A percentile compares a stretch with the other conserved stretches of the same genome.
Evolutionary conservation across 2,113 vertebrate species (phyloP).

Genomic region (Cinclus cinclus): DNA sequence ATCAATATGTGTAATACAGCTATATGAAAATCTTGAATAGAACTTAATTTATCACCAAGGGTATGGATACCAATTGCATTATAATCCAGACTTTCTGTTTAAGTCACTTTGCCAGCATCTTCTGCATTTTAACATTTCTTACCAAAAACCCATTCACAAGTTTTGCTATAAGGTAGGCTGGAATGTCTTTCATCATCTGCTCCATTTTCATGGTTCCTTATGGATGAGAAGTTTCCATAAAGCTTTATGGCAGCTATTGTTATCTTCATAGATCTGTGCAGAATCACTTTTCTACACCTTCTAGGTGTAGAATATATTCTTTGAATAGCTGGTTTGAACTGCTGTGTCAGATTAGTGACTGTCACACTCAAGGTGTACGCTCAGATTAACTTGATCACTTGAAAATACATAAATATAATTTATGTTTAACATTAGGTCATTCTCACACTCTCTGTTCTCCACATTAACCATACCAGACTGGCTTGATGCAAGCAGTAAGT

Average conservation of each 20-base stretch:
- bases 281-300: not conserved
- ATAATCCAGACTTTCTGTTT: not conserved
- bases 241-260: not conserved
- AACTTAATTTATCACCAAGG: not conserved
- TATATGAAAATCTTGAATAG: not conserved
- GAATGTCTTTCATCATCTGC: not conserved
- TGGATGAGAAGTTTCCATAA: not conserved
- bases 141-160: not conserved
- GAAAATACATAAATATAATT: not conserved
- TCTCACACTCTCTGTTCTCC: not conserved
- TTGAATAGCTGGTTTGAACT: not conserved
- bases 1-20: not conserved
- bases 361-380: not conserved
- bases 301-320: not conserved
- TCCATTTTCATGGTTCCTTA: not conserved
- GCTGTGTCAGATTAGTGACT: not conserved
- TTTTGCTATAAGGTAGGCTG: not conserved
- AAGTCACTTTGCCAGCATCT: not conserved
- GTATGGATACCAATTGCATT: not conserved
- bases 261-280: not conserved
- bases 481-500: not conserved
- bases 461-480: not conserved
- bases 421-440: not conserved
- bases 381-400: not conserved
- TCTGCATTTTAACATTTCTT: not conserved